A percentile compares a stretch with the other conserved stretches of the same genome.
Conservation (phyloP, 2,797 vertebrate genomes). For the Carcharodon carcharias region DNA sequence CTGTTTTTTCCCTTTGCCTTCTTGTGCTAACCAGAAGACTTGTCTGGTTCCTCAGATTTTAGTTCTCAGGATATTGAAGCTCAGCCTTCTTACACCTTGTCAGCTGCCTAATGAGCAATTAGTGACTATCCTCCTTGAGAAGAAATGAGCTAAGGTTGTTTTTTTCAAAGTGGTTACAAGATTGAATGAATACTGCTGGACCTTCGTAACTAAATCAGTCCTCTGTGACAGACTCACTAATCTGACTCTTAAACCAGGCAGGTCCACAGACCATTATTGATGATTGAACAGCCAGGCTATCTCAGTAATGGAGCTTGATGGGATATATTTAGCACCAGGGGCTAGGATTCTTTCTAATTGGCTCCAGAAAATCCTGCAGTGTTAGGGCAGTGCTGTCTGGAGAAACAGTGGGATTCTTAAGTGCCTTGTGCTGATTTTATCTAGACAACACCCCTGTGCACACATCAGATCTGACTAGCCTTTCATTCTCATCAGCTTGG, state of each 20-base stretch:
- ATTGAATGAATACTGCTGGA: neutral
- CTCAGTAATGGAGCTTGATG: neutral
- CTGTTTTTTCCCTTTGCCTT: neutral
- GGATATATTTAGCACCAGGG: neutral
- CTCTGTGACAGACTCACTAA: neutral
- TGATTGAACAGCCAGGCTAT: neutral
- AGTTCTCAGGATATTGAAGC: neutral
- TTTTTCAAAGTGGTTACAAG: neutral
- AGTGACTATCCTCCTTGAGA: neutral
- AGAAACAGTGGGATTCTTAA: neutral
- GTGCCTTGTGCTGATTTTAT: neutral
- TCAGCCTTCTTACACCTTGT: neutral
- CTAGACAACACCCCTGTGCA: neutral
- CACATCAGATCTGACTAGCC: neutral
- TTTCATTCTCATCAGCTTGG: neutral
- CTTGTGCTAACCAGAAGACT: neutral
- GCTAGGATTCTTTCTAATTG: neutral
- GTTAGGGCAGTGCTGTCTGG: neutral
- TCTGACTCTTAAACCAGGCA: neutral
- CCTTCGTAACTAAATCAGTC: neutral
- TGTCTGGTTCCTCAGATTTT: neutral
- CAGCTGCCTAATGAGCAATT: neutral
- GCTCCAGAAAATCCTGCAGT: neutral
- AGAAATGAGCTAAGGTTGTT: neutral
- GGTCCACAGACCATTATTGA: neutral